Conservation (phyloP, 2,797 vertebrate species). For the Anguilla megastoma region DNA sequence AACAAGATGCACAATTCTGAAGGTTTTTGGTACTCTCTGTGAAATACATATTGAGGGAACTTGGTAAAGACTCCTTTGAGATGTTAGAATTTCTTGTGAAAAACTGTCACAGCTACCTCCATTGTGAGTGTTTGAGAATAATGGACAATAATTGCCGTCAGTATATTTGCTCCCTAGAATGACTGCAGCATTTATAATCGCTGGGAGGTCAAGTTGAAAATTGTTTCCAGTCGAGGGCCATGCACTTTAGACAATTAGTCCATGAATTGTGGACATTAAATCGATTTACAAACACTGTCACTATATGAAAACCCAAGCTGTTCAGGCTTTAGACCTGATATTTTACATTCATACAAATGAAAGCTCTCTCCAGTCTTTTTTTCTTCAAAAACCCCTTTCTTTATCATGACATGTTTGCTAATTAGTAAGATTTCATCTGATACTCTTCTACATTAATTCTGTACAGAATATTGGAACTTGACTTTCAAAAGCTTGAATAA, state of each 20-base stretch:
- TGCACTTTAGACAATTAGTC: slow-evolving; percentile 27
- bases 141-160: slow-evolving; percentile 32
- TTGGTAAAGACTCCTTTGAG: not conserved
- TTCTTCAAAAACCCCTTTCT: not conserved
- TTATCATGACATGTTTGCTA: not conserved
- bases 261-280: slow-evolving; percentile 9
- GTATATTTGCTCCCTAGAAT: slow-evolving; percentile 29
- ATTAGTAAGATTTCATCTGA: not conserved
- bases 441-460: not conserved
- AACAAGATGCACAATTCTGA: not conserved
- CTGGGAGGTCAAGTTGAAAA: slow-evolving; percentile 36
- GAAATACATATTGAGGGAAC: not conserved
- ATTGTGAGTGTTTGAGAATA: slow-evolving; percentile 33
- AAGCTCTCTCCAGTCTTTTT: not conserved
- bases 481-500: slow-evolving; percentile 3
- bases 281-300: slow-evolving; percentile 22
- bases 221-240: slow-evolving; percentile 22
- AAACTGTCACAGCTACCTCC: not conserved
- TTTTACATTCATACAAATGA: not conserved
- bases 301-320: not conserved
- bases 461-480: not conserved
- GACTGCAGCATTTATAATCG: slow-evolving; percentile 19
- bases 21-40: not conserved
- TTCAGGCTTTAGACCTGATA: no score
- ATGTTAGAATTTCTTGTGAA: not conserved